These are phyloP conservation scores for Cephus runcator DNA, from an alignment of 2,888 invertebrate species.

Conservation along the genomic window DNA sequence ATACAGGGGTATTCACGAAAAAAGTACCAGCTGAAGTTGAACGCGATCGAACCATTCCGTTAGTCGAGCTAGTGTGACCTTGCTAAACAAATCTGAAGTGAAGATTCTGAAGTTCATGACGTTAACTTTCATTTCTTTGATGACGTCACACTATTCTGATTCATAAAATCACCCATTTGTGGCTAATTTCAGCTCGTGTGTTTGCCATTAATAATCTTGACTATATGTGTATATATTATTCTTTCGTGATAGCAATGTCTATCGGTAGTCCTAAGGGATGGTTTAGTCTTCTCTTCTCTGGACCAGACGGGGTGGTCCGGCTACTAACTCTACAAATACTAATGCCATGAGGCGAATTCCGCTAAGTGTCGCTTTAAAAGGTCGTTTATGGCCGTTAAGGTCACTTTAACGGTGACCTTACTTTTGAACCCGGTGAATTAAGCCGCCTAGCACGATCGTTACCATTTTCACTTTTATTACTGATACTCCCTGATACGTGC, in stretches of 20 bases:
- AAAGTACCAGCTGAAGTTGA: too few relatives aligned
- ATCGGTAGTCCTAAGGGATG: not conserved
- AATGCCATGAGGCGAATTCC: not conserved
- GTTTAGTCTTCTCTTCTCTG: not conserved
- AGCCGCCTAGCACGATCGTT: not conserved
- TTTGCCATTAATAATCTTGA: too few relatives aligned
- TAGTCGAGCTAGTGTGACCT: too few relatives aligned
- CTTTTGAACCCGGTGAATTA: not conserved
- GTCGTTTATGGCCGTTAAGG: not conserved
- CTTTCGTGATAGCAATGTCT: not conserved
- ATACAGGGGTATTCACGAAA: too few relatives aligned
- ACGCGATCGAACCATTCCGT: too few relatives aligned
- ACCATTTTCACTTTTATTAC: not conserved
- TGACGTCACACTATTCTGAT: too few relatives aligned
- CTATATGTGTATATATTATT: too few relatives aligned
- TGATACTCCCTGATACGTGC: not conserved
- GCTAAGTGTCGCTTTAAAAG: not conserved
- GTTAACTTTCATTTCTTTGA: too few relatives aligned
- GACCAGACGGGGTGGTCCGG: not conserved
- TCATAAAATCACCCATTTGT: too few relatives aligned
- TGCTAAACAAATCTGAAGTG: too few relatives aligned
- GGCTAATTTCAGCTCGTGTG: too few relatives aligned
- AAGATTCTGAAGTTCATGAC: too few relatives aligned
- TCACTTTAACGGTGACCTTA: not conserved
- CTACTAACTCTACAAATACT: not conserved